These are phyloP conservation scores for Strongylocentrotus purpuratus DNA, from an alignment of 35 echinoderm and acorn worm genomes.

Conservation along the genomic window DNA sequence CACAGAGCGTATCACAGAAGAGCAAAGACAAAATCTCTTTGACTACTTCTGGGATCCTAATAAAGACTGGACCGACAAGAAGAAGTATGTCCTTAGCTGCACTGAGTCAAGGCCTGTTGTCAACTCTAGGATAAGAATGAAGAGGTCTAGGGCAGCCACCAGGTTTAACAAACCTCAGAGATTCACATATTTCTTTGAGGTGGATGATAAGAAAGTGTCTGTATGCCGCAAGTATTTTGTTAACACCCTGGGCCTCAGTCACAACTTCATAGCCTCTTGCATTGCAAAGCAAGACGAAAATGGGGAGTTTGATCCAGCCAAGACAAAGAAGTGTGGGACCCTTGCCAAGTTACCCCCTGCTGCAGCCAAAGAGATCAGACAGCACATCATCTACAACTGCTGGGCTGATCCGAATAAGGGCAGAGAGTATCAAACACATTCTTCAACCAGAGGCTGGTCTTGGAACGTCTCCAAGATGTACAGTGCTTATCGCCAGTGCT, in stretches of 20 bases:
- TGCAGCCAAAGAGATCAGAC: conserved; percentile 28
- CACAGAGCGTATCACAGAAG: conserved; percentile 22
- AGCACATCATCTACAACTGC: conserved; percentile 52
- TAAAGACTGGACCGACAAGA: conserved; percentile 38
- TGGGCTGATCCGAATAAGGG: conserved; percentile 44
- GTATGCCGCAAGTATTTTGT: conserved; percentile 43
- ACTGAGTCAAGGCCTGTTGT: background rate
- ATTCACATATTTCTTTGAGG: conserved; percentile 31
- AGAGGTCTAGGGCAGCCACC: background rate
- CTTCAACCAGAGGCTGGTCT: conserved; percentile 33
- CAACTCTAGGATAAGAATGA: background rate
- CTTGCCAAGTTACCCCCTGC: conserved; percentile 27
- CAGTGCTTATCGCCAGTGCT: conserved; percentile 1
- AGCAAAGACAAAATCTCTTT: conserved; percentile 19
- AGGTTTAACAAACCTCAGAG: background rate
- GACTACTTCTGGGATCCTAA: conserved; percentile 33
- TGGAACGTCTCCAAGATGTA: conserved; percentile 51
- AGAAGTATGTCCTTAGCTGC: conserved; percentile 41
- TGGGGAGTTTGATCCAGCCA: conserved; percentile 11
- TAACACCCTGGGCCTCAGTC: conserved; percentile 18
- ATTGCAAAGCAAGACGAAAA: conserved; percentile 21
- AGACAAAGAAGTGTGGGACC: background rate
- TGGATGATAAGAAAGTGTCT: conserved; percentile 30
- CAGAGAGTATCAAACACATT: conserved; percentile 28
- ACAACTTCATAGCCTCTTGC: conserved; percentile 35